Conservation (phyloP, 92 coral and sea anemone genomes). For the Siderastrea radians region DNA sequence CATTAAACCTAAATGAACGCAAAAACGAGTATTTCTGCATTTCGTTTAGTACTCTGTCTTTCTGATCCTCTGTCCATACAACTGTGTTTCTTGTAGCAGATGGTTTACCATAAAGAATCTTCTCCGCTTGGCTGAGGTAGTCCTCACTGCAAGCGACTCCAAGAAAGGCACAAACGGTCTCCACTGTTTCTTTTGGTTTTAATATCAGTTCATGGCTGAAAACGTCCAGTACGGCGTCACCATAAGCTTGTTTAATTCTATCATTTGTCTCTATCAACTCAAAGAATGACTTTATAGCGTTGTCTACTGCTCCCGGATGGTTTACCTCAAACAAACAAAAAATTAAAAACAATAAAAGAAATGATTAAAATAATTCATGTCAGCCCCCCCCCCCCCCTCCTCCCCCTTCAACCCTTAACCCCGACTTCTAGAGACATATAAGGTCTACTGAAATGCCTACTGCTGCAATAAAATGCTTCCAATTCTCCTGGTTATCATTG, state of each 20-base stretch:
- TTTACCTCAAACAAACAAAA: conserved; percentile 16
- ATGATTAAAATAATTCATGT: too few species aligned
- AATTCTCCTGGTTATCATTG: too few species aligned
- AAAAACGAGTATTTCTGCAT: conserved; percentile 43
- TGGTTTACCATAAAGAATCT: conserved; percentile 34
- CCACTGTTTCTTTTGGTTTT: conserved; percentile 47
- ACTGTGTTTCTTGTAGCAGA: conserved; percentile 48
- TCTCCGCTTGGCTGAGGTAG: conserved; percentile 33
- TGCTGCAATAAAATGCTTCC: too few species aligned
- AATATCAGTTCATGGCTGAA: conserved; percentile 37
- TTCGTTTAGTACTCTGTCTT: conserved; percentile 34
- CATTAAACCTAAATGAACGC: conserved; percentile 18
- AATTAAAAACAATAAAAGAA: not conserved
- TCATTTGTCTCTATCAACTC: conserved; percentile 47
- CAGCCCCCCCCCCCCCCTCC: too few species aligned
- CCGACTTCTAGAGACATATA: too few species aligned
- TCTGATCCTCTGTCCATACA: conserved; percentile 53
- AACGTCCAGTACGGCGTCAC: conserved; percentile 43
- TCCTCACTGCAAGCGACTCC: conserved; percentile 19
- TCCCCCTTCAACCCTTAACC: too few species aligned
- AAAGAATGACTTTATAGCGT: conserved; percentile 40
- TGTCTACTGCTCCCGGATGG: conserved; percentile 25
- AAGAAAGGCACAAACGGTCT: conserved; percentile 34
- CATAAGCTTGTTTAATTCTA: conserved; percentile 27
- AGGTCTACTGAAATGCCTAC: too few species aligned